These are phyloP conservation scores for Microcebus lehilahytsara DNA, from an alignment of 2,113 vertebrate species.

Conservation along the genomic window DNA sequence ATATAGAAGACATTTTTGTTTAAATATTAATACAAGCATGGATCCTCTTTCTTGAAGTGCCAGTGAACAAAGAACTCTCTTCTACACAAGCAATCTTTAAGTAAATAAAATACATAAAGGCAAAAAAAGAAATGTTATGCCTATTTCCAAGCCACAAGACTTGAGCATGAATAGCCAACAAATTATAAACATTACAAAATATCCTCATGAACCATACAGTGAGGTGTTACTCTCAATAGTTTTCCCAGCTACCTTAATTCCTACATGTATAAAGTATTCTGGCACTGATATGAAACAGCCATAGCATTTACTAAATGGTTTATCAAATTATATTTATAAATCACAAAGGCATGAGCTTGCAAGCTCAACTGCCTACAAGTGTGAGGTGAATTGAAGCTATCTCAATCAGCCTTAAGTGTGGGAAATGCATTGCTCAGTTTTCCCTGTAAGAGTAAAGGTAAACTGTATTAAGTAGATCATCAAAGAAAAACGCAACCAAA, in stretches of 20 bases:
- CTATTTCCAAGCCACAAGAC: background rate
- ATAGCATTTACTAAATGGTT: conserved; percentile 11
- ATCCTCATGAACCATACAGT: conserved; percentile 34
- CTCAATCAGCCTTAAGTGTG: background rate
- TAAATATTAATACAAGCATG: conserved; percentile 28
- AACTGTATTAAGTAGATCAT: conserved; percentile 24
- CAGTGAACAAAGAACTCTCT: conserved; percentile 27
- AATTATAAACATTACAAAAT: conserved; percentile 43
- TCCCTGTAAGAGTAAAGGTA: background rate
- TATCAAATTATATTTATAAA: conserved; percentile 37
- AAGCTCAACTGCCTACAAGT: background rate
- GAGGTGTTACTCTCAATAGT: background rate
- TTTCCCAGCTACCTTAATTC: background rate
- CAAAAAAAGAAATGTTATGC: background rate
- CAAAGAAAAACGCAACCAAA: conserved; percentile 37
- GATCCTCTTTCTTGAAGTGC: background rate
- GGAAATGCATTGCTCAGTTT: background rate
- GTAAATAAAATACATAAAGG: conserved; percentile 30
- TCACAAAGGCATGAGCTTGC: background rate
- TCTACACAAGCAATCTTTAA: background rate
- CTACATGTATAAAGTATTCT: background rate
- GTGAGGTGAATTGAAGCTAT: background rate
- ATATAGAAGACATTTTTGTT: background rate
- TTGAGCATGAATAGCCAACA: background rate
- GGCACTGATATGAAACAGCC: background rate